Conservation (phyloP, 2,888 invertebrate species). For the Balanococcus diminutus region DNA sequence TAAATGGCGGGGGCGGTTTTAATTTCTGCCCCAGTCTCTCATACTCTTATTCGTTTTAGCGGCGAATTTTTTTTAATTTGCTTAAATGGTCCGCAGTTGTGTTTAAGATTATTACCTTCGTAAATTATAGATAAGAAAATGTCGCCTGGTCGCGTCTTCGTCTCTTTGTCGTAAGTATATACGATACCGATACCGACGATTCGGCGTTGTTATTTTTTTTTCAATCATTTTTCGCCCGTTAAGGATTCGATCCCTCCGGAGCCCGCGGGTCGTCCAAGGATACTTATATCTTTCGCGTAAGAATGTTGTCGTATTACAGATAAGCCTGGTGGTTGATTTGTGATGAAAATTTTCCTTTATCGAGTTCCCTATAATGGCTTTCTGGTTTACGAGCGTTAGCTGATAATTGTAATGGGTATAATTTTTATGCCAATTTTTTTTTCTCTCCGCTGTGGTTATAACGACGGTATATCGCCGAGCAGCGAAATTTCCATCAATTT, state of each 20-base stretch:
- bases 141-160: no score
- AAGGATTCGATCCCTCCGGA: background rate
- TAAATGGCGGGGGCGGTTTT: conserved; percentile 42
- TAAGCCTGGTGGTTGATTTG: background rate
- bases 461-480: background rate
- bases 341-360: conserved; percentile 20
- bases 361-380: conserved; percentile 3
- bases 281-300: no score
- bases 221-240: background rate
- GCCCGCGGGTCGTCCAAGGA: background rate
- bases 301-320: background rate
- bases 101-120: conserved; percentile 40
- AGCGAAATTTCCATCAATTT: background rate
- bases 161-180: background rate
- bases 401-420: conserved; percentile 21
- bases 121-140: conserved; percentile 40
- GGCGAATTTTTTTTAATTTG: conserved; percentile 34
- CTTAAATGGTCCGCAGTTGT: conserved; percentile 38
- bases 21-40: background rate
- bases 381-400: background rate
- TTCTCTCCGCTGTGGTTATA: background rate
- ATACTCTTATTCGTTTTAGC: background rate
- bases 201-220: background rate
- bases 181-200: background rate
- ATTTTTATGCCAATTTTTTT: conserved; percentile 21